Evolutionary conservation across 37 sponge, comb jelly and placozoan species (phyloP).

Genomic region (Lycopodina hypogea): DNA sequence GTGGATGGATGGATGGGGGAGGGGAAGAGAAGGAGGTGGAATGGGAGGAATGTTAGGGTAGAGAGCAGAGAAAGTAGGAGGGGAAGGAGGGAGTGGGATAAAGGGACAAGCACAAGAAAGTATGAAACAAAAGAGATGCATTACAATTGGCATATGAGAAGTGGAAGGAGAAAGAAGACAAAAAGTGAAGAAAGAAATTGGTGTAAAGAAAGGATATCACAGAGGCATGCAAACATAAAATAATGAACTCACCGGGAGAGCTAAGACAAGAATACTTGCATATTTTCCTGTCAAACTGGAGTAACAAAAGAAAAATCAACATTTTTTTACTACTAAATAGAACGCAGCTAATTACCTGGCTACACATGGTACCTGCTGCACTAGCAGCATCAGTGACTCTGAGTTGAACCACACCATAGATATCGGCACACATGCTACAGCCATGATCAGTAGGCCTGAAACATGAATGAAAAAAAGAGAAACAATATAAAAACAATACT

Average conservation of each 20-base stretch:
- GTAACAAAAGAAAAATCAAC: background rate
- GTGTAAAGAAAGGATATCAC: too few species aligned
- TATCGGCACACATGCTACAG: too few species aligned
- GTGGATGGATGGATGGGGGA: background rate
- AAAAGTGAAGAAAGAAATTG: background rate
- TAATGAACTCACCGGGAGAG: constrained; percentile 7
- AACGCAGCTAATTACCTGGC: background rate
- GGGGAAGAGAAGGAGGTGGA: background rate
- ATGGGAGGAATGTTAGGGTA: too few species aligned
- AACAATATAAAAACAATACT: too few species aligned
- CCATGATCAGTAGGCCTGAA: constrained; percentile 39
- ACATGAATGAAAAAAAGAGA: too few species aligned
- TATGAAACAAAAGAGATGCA: too few species aligned
- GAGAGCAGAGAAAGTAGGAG: too few species aligned
- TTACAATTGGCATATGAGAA: too few species aligned
- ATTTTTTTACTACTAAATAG: background rate
- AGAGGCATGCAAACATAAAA: too few species aligned
- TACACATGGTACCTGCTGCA: constrained; percentile 59
- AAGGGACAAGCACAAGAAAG: too few species aligned
- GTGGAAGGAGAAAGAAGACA: too few species aligned
- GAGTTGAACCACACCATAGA: constrained; percentile 54
- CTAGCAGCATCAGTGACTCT: constrained; percentile 53
- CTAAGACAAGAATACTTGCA: background rate
- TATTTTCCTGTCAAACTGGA: constrained; percentile 9
- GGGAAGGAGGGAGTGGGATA: too few species aligned